phyloP scores from a whole-genome alignment of 2,888 invertebrate species.

The Drosophila cracens region DNA sequence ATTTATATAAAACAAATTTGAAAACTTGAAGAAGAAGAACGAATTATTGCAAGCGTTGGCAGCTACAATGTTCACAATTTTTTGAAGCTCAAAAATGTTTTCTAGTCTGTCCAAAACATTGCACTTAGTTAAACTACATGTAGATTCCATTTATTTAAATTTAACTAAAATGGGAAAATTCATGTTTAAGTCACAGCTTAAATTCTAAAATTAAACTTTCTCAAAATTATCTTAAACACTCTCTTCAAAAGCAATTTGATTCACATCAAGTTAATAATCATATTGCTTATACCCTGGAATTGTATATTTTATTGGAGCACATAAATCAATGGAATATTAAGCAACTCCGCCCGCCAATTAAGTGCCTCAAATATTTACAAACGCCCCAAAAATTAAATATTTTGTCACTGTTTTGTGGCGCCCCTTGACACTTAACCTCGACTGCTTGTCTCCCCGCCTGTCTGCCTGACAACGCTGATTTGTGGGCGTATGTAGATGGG shows the following conservation, averaged over 20 bases:
- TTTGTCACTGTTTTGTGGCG: constrained; percentile 77
- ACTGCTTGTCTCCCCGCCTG: constrained; percentile 4
- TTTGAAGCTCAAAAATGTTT: not conserved
- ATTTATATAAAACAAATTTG: not conserved
- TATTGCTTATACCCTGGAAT: not conserved
- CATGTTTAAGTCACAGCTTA: not conserved
- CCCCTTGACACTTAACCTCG: constrained; percentile 78
- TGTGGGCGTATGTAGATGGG: constrained; percentile 45
- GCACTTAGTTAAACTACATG: not conserved
- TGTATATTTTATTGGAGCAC: constrained; percentile 2
- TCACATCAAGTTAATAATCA: not conserved
- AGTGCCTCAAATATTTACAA: constrained; percentile 79
- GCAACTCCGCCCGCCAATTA: constrained; percentile 63
- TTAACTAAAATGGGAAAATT: not conserved
- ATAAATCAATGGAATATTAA: constrained; percentile 51
- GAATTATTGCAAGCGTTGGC: not conserved
- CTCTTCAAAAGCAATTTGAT: too few species aligned
- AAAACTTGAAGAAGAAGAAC: not conserved
- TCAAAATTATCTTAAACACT: too few species aligned
- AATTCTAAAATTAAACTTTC: not conserved
- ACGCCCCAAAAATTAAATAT: constrained; percentile 77
- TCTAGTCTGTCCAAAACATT: not conserved
- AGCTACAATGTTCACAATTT: not conserved
- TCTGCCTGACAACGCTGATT: constrained; percentile 52
- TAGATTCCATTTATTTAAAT: not conserved